Percentiles rank a stretch among this genome's conserved stretches.
Evolutionary conservation across 2,113 vertebrate genomes (phyloP).

Genomic region (Eulemur rufifrons): DNA sequence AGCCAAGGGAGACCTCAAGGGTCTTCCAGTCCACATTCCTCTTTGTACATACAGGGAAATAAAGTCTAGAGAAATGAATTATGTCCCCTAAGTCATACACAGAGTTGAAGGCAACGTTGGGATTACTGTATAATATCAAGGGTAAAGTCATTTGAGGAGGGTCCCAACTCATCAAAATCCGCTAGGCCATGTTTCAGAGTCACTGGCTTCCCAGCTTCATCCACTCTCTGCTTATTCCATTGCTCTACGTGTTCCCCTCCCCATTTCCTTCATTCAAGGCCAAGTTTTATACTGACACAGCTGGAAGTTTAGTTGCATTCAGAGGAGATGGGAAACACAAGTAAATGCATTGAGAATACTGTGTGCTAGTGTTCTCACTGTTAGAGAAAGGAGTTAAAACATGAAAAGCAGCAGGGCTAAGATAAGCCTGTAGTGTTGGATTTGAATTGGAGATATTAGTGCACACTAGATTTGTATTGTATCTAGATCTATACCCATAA

Average conservation of each 20-base stretch:
- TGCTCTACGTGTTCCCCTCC: background rate
- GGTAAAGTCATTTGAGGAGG: background rate
- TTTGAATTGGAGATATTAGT: background rate
- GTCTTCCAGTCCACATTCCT: background rate
- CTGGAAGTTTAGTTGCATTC: background rate
- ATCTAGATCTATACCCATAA: background rate
- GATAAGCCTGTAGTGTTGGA: background rate
- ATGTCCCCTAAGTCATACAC: accelerated
- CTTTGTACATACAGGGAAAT: accelerated
- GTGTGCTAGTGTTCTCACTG: background rate
- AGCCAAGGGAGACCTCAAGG: background rate
- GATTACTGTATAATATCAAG: background rate
- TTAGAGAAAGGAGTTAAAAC: background rate
- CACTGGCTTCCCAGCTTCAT: background rate
- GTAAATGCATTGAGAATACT: background rate
- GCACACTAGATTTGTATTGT: background rate
- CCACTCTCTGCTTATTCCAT: too few species aligned
- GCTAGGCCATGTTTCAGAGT: too few species aligned
- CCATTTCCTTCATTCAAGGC: background rate
- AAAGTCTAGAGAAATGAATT: background rate
- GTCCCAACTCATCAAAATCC: accelerated
- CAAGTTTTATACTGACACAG: background rate
- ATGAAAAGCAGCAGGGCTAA: accelerated
- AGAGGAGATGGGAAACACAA: background rate
- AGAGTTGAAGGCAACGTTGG: background rate